Percentiles rank a stretch among this genome's conserved stretches.
Conservation (phyloP, 2,113 vertebrate species). For the Aphelocoma coerulescens region DNA sequence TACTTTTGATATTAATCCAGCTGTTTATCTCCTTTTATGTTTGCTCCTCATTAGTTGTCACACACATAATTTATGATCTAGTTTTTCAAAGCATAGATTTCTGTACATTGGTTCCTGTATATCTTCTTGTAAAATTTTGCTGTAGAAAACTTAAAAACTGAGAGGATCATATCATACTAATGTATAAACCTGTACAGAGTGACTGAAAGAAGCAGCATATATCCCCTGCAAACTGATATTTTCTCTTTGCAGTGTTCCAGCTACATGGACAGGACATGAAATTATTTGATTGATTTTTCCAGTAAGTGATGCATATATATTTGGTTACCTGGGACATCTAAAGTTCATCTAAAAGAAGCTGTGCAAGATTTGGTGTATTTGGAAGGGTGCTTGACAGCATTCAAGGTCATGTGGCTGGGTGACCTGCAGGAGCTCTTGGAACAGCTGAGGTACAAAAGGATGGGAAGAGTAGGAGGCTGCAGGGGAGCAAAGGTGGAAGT, state of each 20-base stretch:
- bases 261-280: background rate
- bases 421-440: background rate
- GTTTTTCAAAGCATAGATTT: constrained; percentile 7
- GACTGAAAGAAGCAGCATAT: background rate
- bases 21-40: background rate
- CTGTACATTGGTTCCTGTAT: background rate
- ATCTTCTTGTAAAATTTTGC: background rate
- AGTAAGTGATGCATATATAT: background rate
- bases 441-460: background rate
- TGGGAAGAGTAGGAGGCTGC: background rate
- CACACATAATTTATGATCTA: background rate
- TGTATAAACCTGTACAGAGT: background rate
- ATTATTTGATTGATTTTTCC: background rate
- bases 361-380: background rate
- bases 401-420: background rate
- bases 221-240: background rate
- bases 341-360: background rate
- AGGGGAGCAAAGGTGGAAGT: background rate
- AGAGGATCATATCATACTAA: background rate
- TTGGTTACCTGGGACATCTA: background rate
- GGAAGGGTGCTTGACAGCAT: background rate
- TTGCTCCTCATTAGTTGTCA: background rate
- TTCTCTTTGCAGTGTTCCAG: background rate
- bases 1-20: background rate
- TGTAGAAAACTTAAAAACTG: background rate